Percentiles rank a stretch among this genome's conserved stretches.
phyloP scores from a whole-genome alignment of 2,888 invertebrate species.

The Acanthococcus lagerstroemiae region DNA sequence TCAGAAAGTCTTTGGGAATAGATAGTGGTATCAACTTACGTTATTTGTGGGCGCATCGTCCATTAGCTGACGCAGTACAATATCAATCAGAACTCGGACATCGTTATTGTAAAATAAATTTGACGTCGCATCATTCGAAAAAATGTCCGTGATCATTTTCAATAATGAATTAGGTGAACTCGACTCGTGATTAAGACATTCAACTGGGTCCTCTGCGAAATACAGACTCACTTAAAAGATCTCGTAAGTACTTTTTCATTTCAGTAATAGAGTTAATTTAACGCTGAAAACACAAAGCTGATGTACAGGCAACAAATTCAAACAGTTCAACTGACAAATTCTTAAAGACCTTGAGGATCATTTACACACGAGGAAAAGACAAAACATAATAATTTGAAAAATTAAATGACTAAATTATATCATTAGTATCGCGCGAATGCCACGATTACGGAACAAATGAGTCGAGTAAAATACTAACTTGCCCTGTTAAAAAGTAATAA shows the following conservation, averaged over 20 bases:
- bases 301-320: no score
- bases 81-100: slow-evolving; percentile 84
- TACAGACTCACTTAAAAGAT: background rate
- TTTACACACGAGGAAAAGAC: background rate
- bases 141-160: slow-evolving; percentile 79
- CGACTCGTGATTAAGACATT: slow-evolving; percentile 71
- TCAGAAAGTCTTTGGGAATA: no score
- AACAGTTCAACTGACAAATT: no score
- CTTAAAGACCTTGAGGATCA: background rate
- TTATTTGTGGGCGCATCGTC: slow-evolving; percentile 80
- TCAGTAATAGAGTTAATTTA: no score
- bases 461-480: slow-evolving; percentile 48
- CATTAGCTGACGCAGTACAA: slow-evolving; percentile 78
- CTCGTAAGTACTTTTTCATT: background rate
- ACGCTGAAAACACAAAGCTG: no score
- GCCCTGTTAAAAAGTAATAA: slow-evolving; percentile 78
- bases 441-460: no score
- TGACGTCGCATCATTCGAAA: slow-evolving; percentile 66
- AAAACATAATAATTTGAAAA: slow-evolving; percentile 6
- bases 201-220: slow-evolving; percentile 56
- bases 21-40: no score
- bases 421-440: no score
- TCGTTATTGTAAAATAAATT: slow-evolving; percentile 90
- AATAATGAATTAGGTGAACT: slow-evolving; percentile 73
- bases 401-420: no score